These are phyloP conservation scores for Macaca nemestrina DNA, from an alignment of 2,113 vertebrate species.

Conservation along the genomic window DNA sequence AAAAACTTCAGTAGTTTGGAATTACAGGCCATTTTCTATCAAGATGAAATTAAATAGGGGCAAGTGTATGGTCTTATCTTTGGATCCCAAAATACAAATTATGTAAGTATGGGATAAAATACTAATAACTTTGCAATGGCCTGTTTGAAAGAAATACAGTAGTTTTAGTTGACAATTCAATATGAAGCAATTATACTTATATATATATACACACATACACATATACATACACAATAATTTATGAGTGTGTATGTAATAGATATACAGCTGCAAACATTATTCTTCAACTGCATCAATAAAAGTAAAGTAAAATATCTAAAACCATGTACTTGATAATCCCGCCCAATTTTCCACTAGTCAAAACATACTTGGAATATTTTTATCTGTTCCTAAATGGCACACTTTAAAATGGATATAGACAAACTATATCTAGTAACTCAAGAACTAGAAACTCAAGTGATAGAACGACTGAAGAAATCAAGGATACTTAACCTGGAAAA, in stretches of 20 bases:
- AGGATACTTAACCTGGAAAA: neutral
- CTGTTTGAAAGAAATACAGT: neutral
- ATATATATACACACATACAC: neutral
- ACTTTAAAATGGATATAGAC: neutral
- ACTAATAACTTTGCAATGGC: neutral
- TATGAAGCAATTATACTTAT: neutral
- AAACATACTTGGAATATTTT: neutral
- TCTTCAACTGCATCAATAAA: too few relatives aligned
- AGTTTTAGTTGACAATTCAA: neutral
- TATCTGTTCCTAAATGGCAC: neutral
- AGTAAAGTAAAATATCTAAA: neutral
- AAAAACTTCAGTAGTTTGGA: neutral
- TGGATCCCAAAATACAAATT: neutral
- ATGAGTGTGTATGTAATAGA: neutral
- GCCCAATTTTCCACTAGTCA: neutral
- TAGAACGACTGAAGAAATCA: neutral
- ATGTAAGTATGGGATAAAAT: neutral
- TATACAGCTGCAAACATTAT: neutral
- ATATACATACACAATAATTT: neutral
- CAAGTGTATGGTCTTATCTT: neutral
- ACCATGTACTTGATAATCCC: neutral
- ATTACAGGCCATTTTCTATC: neutral
- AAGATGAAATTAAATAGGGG: neutral
- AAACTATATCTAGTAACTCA: neutral
- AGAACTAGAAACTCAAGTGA: neutral